Percentiles rank a stretch among this genome's conserved stretches.
Evolutionary conservation across 1,140 invertebrate genomes (phyloP).

Genomic region (Sipha flava): DNA sequence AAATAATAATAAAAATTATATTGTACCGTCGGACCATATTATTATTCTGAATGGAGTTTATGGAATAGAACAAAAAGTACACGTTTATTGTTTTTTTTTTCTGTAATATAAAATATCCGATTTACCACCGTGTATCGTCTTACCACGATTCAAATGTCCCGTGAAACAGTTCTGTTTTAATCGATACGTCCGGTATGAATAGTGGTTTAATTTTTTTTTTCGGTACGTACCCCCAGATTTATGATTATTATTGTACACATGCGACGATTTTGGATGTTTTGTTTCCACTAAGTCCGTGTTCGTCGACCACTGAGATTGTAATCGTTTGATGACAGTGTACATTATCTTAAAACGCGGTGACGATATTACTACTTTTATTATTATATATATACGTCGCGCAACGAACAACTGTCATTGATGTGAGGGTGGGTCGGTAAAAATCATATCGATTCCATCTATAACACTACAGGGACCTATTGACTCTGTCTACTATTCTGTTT

Average conservation of each 20-base stretch:
- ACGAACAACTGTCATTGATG: background rate
- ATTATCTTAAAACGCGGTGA: too few species aligned
- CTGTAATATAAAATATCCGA: conserved; percentile 24
- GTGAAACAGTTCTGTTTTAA: conserved; percentile 28
- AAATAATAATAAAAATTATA: conserved; percentile 32
- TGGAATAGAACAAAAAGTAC: conserved; percentile 31
- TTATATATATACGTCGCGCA: background rate
- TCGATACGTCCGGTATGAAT: conserved; percentile 32
- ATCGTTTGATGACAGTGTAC: background rate
- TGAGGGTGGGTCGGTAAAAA: background rate
- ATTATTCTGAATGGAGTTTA: conserved; percentile 10
- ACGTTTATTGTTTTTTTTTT: conserved; percentile 26
- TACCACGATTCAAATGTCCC: background rate
- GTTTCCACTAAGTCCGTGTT: background rate
- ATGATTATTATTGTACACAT: too few species aligned
- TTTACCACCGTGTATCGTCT: conserved; percentile 24
- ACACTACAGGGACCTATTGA: background rate
- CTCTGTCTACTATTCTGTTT: background rate
- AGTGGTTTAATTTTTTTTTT: background rate
- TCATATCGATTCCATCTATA: conserved; percentile 18
- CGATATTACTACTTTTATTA: background rate
- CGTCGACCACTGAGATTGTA: background rate
- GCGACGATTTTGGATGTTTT: background rate
- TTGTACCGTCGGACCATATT: conserved; percentile 15
- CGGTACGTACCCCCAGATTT: background rate